Evolutionary conservation across 1,140 invertebrate genomes (phyloP), one percentile per base, ranked within the genome.

Genomic region (Trachelipus rathkii): DNA sequence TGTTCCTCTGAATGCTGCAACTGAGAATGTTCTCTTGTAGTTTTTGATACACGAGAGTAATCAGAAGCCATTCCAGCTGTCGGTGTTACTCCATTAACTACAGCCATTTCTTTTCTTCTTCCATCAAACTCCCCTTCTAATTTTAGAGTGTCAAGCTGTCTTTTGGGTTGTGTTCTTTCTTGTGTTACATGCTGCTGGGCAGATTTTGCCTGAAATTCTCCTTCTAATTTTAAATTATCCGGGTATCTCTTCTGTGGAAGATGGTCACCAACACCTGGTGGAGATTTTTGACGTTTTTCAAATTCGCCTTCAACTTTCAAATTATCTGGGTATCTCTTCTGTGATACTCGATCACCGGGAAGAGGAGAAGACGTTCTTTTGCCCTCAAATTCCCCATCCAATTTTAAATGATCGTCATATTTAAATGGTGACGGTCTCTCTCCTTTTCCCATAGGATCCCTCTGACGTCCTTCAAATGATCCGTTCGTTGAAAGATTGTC

Each of bases 401-500:
- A 33, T 72, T 75, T 81, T 85, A 84, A 43, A 84, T 82, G 84
- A 73, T 78, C 24, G 75, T 77, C 67, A 82, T 81, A 24, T 80
- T 78, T 71, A 77, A 78, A 79, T 81, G 83, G 74, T 69, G 75
- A 50, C n/a, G 72, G 75, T n/a, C 80, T 83, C 76, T 89, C 87
- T 33, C 84, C 86, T 77, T 79, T 71, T 33, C 72, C 74, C 43
- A 74, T 60, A 43, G 45, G 15, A 43, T 77, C 33, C 44, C 85
- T 84, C 13, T 73, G 77, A 71, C 86, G 84, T 21, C 79, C 76
- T 84, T 84, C 85, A 83, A 90, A 89, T 74, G 84, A 86, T 53
- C 89, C 89, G 83, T 88, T 87, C 2, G 84, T 86, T 67, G 82
- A 82, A 2, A 86, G 85, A 77, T 91, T 90, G 50, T 87, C 85